Evolutionary conservation across 2,113 vertebrate genomes (phyloP), one percentile per base, ranked within the genome.

Genomic region (Ammospiza nelsoni): DNA sequence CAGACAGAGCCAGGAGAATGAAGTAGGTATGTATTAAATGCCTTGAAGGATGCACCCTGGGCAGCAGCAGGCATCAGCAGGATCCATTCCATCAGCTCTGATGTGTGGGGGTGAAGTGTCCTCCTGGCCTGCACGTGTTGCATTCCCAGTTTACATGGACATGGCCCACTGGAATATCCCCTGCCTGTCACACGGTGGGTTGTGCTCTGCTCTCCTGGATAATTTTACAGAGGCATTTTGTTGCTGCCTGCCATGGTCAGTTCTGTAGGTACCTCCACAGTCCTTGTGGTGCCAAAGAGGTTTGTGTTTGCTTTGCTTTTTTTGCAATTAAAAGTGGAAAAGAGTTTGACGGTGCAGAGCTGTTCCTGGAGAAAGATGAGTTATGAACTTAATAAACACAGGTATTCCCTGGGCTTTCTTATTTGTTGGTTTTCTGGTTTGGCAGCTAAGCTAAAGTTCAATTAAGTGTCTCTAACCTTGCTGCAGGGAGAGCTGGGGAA

Each of bases 401-500:
- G 73, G 66, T 96, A 79, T 90, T 93, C 69, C 62, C 69, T n/a
- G 2, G 6, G 11, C 61, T 65, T 61, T 52, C 82, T 76, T 73
- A 74, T 72, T 44, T 92, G 71, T 51, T 92, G 31, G 82, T 77
- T 82, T 96, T 87, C 37, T 94, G 81, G 82, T 82, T 89, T 81
- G 90, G 81, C 59, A 95, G 84, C 89, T 89, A 78, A 97, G 68
- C 92, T 93, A 5, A 96, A 93, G 89, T 90, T 92, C 84, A 78
- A 11, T 96, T 95, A 96, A 89, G 35, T 84, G 63, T 96, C 63
- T 94, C 78, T 95, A 85, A 92, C 86, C 21, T 65, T 95, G 87
- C 97, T 97, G 89, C 81, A 88, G 96, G 95, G 90, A 89, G 96
- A 83, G 76, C 78, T 80, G 78, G 59, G 90, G 89, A 94, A 48